phyloP scores from a whole-genome alignment of 2,888 invertebrate species.

The Crocallis elinguaria region DNA sequence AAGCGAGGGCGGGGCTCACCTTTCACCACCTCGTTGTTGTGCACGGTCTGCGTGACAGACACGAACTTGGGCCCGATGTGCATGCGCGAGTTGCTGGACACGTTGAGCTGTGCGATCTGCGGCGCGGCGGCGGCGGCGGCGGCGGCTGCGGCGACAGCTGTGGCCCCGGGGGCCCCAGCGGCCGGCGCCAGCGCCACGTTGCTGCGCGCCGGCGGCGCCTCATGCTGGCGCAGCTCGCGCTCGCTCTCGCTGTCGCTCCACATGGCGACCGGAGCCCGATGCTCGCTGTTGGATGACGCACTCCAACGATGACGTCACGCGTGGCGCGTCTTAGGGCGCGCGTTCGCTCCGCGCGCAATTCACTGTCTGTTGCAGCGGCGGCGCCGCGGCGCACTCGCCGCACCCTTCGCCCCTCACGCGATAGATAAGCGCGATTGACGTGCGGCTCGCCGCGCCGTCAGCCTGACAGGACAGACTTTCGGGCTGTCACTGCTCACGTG shows the following conservation, averaged over 20 bases:
- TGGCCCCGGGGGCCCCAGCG: background rate
- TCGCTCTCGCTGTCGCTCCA: background rate
- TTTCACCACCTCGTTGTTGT: conserved; percentile 72
- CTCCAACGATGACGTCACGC: too few species aligned
- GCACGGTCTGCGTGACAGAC: conserved; percentile 69
- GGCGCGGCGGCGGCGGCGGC: conserved; percentile 47
- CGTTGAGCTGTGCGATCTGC: conserved; percentile 58
- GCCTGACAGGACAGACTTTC: too few species aligned
- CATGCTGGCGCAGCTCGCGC: background rate
- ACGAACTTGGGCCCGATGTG: conserved; percentile 74
- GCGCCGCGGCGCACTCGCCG: too few species aligned
- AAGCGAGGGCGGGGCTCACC: conserved; percentile 51
- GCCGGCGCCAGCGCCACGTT: background rate
- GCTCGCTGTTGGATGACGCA: too few species aligned
- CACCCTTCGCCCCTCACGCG: too few species aligned
- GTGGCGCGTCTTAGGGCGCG: too few species aligned
- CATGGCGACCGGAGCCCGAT: too few species aligned
- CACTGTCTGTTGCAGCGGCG: too few species aligned
- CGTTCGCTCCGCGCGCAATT: too few species aligned
- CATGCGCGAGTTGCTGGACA: conserved; percentile 63
- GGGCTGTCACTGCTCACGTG: too few species aligned
- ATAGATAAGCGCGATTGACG: too few species aligned
- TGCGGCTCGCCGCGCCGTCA: too few species aligned
- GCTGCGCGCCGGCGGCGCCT: background rate
- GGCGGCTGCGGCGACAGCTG: conserved; percentile 30